Conservation (phyloP, 2,888 invertebrate species). For the Trichopria drosophilae region DNA sequence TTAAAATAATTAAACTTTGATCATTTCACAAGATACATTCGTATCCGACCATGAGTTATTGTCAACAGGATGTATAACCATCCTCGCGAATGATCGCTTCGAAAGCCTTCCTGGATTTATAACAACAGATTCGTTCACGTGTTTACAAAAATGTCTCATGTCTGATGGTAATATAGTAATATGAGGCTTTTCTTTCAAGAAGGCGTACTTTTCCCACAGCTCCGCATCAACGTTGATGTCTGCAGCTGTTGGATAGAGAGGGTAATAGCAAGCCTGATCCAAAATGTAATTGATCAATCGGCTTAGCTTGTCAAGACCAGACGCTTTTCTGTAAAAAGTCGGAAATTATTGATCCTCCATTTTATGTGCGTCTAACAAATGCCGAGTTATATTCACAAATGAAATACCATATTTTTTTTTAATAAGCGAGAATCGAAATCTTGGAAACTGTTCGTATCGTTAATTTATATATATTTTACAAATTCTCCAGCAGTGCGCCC, state of each 20-base stretch:
- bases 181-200: slow-evolving; percentile 76
- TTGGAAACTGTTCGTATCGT: too few species aligned
- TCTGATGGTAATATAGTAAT: slow-evolving; percentile 83
- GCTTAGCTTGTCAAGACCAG: slow-evolving; percentile 69
- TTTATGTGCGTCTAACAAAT: too few species aligned
- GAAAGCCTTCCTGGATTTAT: slow-evolving; percentile 84
- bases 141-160: slow-evolving; percentile 78
- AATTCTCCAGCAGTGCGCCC: not conserved
- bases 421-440: slow-evolving; percentile 7
- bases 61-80: slow-evolving; percentile 60
- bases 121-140: slow-evolving; percentile 75
- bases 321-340: slow-evolving; percentile 55
- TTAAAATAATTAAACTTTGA: slow-evolving; percentile 42
- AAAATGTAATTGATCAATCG: slow-evolving; percentile 76
- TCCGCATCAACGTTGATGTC: slow-evolving; percentile 72
- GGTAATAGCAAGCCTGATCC: slow-evolving; percentile 79
- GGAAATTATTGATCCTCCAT: not conserved
- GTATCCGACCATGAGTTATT: slow-evolving; percentile 41
- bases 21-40: slow-evolving; percentile 49
- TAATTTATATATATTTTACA: not conserved
- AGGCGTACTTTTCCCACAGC: slow-evolving; percentile 72
- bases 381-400: too few species aligned
- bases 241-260: slow-evolving; percentile 74
- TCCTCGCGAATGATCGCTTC: slow-evolving; percentile 77
- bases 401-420: slow-evolving; percentile 1